Percentiles rank a stretch among this genome's conserved stretches.
These are phyloP conservation scores for Pterostichus niger DNA, from an alignment of 2,888 invertebrate species.

Conservation along the genomic window DNA sequence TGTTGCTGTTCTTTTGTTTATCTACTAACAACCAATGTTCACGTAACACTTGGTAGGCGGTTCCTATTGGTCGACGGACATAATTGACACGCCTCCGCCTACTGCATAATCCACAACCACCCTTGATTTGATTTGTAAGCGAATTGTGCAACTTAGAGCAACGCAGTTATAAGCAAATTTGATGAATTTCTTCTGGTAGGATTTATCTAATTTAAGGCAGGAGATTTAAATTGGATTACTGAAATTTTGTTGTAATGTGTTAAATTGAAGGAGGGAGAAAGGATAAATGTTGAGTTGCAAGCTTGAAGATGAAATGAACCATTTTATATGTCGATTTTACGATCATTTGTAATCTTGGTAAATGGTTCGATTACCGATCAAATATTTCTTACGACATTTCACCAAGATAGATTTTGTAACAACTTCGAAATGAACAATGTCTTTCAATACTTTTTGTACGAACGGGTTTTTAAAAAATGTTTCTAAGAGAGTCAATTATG, in stretches of 20 bases:
- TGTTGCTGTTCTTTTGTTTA: constrained; percentile 47
- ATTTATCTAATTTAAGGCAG: no score
- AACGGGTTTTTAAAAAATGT: no score
- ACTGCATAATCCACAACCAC: constrained; percentile 16
- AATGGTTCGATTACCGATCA: background rate
- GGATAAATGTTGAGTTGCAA: background rate
- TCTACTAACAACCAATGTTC: constrained; percentile 41
- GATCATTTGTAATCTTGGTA: constrained; percentile 3
- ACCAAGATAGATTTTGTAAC: background rate
- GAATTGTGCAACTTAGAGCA: background rate
- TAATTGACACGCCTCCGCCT: constrained; percentile 41
- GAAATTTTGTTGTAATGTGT: constrained; percentile 1
- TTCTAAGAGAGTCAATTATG: no score
- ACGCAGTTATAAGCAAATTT: background rate
- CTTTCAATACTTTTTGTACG: no score
- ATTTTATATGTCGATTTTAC: constrained; percentile 7
- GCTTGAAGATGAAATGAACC: background rate
- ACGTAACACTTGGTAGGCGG: constrained; percentile 39
- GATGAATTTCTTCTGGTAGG: no score
- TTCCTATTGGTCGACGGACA: constrained; percentile 12
- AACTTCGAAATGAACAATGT: background rate
- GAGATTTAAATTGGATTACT: background rate
- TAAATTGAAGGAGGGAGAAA: background rate
- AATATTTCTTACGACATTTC: background rate
- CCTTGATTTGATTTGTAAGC: constrained; percentile 20